These are phyloP conservation scores for Ochropacha duplaris DNA, from an alignment of 2,888 invertebrate genomes.

Conservation along the genomic window DNA sequence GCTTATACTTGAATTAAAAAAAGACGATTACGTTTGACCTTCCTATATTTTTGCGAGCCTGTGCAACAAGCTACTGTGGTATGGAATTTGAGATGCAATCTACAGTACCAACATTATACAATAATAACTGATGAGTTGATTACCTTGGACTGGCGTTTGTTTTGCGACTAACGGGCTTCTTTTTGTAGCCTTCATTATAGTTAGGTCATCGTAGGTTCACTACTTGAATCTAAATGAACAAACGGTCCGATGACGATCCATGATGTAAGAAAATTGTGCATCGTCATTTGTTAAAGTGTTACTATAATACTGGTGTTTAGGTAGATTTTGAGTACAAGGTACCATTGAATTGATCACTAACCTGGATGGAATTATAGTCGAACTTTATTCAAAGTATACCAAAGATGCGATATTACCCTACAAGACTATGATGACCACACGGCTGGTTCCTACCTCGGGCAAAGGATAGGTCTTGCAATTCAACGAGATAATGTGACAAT, in stretches of 20 bases:
- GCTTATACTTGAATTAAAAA: too few species aligned
- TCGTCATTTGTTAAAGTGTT: not conserved
- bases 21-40: too few species aligned
- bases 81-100: not conserved
- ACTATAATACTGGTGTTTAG: not conserved
- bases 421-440: too few species aligned
- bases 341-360: too few species aligned
- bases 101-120: not conserved
- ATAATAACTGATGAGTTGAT: not conserved
- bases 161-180: not conserved
- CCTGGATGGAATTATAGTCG: too few species aligned
- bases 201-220: constrained; percentile 1
- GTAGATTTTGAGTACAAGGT: too few species aligned
- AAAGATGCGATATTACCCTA: too few species aligned
- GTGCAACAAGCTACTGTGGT: not conserved
- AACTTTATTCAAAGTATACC: too few species aligned
- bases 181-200: not conserved
- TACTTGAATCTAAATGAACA: not conserved
- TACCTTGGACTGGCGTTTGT: not conserved
- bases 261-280: not conserved
- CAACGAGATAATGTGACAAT: too few species aligned
- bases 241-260: not conserved
- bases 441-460: too few species aligned
- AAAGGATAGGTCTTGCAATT: too few species aligned
- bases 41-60: not conserved